A percentile compares a stretch with the other conserved stretches of the same genome.
These are phyloP conservation scores for Harpagifer antarcticus DNA, from an alignment of 2,797 vertebrate genomes.

Conservation along the genomic window DNA sequence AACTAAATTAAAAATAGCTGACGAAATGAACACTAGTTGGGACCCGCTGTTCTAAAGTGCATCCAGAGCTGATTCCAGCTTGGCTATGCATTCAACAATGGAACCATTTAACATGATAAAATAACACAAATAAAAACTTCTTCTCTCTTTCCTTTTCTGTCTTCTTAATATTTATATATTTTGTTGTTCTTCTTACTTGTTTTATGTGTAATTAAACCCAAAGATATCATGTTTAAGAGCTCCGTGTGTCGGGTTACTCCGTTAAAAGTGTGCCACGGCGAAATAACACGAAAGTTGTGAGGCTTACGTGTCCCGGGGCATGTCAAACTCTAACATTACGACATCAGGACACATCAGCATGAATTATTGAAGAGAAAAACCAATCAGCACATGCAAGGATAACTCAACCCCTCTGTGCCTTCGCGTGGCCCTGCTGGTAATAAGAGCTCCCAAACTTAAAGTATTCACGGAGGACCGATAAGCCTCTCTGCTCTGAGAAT, in stretches of 20 bases:
- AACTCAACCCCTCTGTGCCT: slow-evolving; percentile 42
- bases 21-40: no score
- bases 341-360: slow-evolving; percentile 54
- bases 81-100: no score
- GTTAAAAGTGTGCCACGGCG: background rate
- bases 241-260: background rate
- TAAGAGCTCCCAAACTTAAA: slow-evolving; percentile 57
- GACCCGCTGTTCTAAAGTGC: no score
- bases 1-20: no score
- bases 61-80: no score
- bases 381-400: slow-evolving; percentile 36
- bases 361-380: slow-evolving; percentile 57
- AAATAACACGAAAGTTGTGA: background rate
- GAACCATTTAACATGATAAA: no score
- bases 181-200: no score
- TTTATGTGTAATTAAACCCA: background rate
- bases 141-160: no score
- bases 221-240: slow-evolving; percentile 20
- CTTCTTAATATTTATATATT: no score
- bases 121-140: no score
- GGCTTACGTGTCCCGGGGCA: slow-evolving; percentile 24
- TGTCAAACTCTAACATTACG: slow-evolving; percentile 33
- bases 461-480: slow-evolving; percentile 65
- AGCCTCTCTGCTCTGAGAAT: slow-evolving; percentile 54
- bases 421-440: slow-evolving; percentile 33